Conservation (phyloP, 2,113 vertebrate genomes). For the Ia io region DNA sequence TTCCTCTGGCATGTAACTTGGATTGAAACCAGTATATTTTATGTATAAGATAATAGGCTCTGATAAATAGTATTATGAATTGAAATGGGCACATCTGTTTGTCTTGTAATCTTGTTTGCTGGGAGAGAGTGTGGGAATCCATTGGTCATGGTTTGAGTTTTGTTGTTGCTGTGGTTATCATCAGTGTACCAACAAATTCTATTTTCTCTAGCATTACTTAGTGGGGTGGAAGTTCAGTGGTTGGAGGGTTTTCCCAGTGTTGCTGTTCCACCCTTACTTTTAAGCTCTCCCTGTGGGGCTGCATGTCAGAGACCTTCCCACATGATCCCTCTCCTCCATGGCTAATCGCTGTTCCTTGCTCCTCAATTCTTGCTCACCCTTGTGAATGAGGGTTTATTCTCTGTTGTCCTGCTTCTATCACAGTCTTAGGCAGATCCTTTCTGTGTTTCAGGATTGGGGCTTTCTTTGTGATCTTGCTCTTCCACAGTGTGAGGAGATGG, state of each 20-base stretch:
- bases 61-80: neutral
- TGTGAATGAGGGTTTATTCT: no score
- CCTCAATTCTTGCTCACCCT: neutral
- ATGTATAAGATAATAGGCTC: neutral
- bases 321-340: neutral
- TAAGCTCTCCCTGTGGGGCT: neutral
- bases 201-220: no score
- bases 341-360: neutral
- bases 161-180: neutral
- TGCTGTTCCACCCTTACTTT: neutral
- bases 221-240: neutral
- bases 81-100: neutral
- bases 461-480: neutral
- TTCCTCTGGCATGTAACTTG: neutral
- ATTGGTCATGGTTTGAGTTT: neutral
- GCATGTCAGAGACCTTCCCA: neutral
- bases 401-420: neutral
- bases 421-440: neutral
- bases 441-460: neutral
- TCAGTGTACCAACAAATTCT: neutral
- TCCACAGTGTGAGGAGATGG: neutral
- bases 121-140: neutral
- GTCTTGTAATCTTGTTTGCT: neutral
- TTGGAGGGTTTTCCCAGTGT: neutral
- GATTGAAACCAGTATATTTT: neutral